Conservation (phyloP, 2,888 invertebrate genomes). For the Agonopterix alstromeriana region DNA sequence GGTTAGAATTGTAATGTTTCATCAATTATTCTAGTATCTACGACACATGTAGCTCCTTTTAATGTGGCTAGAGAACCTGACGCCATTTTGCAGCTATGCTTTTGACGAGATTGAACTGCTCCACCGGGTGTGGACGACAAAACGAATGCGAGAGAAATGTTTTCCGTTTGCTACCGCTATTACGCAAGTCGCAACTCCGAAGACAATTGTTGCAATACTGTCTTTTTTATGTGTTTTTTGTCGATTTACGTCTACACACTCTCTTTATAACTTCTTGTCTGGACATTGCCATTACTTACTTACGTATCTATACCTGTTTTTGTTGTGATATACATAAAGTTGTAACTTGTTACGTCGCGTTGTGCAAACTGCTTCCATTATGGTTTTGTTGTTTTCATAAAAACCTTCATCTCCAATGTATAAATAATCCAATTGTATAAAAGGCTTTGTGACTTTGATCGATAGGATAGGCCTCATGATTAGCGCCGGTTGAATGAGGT, state of each 20-base stretch:
- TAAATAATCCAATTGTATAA: slow-evolving; percentile 22
- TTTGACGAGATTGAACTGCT: too few species aligned
- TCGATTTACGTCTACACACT: too few species aligned
- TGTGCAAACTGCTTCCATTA: too few species aligned
- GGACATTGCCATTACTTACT: slow-evolving; percentile 1
- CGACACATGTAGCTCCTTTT: background rate
- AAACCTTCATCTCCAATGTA: background rate
- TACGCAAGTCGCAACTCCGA: slow-evolving; percentile 17
- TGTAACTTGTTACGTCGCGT: background rate
- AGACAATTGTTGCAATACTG: slow-evolving; percentile 11
- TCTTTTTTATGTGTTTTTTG: too few species aligned
- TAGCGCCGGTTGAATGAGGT: too few species aligned
- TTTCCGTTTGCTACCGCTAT: slow-evolving; percentile 23
- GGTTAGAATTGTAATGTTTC: too few species aligned
- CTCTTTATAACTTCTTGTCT: background rate
- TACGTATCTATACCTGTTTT: background rate
- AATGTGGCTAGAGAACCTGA: background rate
- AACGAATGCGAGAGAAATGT: slow-evolving; percentile 12
- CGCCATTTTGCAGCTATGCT: too few species aligned
- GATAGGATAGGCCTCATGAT: slow-evolving; percentile 23
- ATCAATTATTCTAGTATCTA: background rate
- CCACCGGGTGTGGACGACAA: background rate
- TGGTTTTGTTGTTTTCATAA: too few species aligned
- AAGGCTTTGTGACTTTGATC: slow-evolving; percentile 40
- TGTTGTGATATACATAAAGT: too few species aligned